Conservation (phyloP, 2,888 invertebrate species). For the Acleris sparsana region DNA sequence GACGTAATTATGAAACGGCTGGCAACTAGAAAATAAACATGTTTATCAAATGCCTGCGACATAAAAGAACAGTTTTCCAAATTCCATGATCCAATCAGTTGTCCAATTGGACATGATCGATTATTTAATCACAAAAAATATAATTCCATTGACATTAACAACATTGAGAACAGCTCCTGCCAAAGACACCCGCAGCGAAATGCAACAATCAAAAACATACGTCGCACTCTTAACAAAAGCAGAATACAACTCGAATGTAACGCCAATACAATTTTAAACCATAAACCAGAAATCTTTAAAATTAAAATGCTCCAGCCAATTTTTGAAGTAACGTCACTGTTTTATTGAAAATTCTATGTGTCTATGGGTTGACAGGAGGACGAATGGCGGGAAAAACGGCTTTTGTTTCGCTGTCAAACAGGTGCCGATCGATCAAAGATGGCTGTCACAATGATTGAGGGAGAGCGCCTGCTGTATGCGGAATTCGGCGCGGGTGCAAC, state of each 20-base stretch:
- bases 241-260: too few relatives aligned
- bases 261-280: too few relatives aligned
- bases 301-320: too few relatives aligned
- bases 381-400: conserved; percentile 33
- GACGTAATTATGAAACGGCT: too few relatives aligned
- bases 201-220: conserved; percentile 19
- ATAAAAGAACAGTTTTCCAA: too few relatives aligned
- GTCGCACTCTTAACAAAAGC: not conserved
- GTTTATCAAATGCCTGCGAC: too few relatives aligned
- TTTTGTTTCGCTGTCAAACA: conserved; percentile 41
- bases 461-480: conserved; percentile 45
- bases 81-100: too few relatives aligned
- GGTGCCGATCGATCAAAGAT: conserved; percentile 60
- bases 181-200: conserved; percentile 39
- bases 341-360: conserved; percentile 6
- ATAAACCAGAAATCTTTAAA: too few relatives aligned
- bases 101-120: too few relatives aligned
- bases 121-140: too few relatives aligned
- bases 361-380: conserved; percentile 14
- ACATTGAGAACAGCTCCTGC: conserved; percentile 42
- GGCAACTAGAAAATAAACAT: too few relatives aligned
- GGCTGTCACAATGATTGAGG: conserved; percentile 54
- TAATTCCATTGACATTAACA: conserved; percentile 16
- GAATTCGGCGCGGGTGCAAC: conserved; percentile 49
- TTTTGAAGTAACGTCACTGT: too few relatives aligned